Evolutionary conservation across 1,140 invertebrate genomes (phyloP), one percentile per base, ranked within the genome.

Genomic region (Tetragnatha versicolor): DNA sequence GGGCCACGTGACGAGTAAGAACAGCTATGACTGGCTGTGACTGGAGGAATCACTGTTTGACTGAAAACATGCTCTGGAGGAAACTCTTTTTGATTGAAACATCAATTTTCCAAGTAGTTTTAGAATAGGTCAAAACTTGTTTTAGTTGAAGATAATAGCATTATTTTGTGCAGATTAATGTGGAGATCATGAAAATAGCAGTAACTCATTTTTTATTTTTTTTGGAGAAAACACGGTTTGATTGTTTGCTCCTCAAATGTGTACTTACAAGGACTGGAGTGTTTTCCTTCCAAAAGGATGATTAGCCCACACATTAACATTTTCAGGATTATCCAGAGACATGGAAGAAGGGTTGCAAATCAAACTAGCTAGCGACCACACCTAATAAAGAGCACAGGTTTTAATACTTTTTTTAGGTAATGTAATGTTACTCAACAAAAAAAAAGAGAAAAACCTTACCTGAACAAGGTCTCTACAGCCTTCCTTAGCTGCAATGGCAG

Each of bases 261-360:
- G n/a, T n/a, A 73, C 91, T 90, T 87, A 95, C 92, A 97, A 86
- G 5, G 92, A 92, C 83, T 95, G 91, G 69, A 97, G 89, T 77
- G 97, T 85, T 82, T 91, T 90, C 84, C 92, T 91, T 79, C 94
- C 94, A 83, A 97, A 93, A 4, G 96, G 94, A 89, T 95, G 93
- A 22, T 88, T 85, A 10, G 90, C 88, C 91, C 93, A 94, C 37
- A 91, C 90, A 81, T 90, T 88, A 25, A 51, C 66, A 25, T 82
- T 77, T 81, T 91, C 90, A 17, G 85, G 84, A 81, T 92, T 90
- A 79, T 91, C 89, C 49, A 45, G 79, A 2, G 83, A 75, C 29
- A 82, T 79, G 84, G 85, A 85, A 82, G 89, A 85, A 0, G 91
- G 88, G 55, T 89, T 89, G 1, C 90, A 89, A 49, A 92, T 91